Evolutionary conservation across 2,113 vertebrate species (phyloP), one percentile per base, ranked within the genome.

Genomic region (Microcebus griseorufus): DNA sequence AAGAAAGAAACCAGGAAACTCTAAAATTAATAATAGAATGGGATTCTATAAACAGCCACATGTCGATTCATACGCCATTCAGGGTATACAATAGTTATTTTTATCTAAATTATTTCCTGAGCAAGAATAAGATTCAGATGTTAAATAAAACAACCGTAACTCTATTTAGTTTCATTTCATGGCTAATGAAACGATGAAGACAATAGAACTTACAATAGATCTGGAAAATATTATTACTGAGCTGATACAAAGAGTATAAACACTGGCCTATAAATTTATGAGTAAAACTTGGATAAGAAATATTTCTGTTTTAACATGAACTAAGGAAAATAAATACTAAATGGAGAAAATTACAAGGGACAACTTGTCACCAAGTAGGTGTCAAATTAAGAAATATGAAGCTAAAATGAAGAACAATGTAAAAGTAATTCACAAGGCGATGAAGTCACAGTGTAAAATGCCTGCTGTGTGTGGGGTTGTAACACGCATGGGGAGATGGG

Each of bases 21-120:
- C 78, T 80, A n/a, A 60, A 84, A 70, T 55, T 97, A 96, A 94
- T 97, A 93, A 96, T 95, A 98, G 96, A 97, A 93, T 42, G 32
- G 70, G 76, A 65, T 94, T 93, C 92, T 96, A 96, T 96, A 97
- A 94, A 97, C 75, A 80, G 90, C 83, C 60, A 34, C 25, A 83
- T 88, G 92, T 93, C 86, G 13, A 67, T 95, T 94, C 87, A 65
- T 72, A 75, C 73, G n/a, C 82, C 83, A 92, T 93, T 97, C 92
- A 92, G 92, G 60, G 70, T 94, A 88, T 79, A 93, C 89, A 94
- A 84, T 60, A 88, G 89, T 93, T 96, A 97, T 98, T 98, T 98
- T 97, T 97, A 95, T 94, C 96, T 95, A 96, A 95, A 96, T 97
- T 97, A 93, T 97, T 97, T 97, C 97, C 95, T 95, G 96, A 96